Evolutionary conservation across 2,888 invertebrate genomes (phyloP).

Genomic region (Amiota minor): DNA sequence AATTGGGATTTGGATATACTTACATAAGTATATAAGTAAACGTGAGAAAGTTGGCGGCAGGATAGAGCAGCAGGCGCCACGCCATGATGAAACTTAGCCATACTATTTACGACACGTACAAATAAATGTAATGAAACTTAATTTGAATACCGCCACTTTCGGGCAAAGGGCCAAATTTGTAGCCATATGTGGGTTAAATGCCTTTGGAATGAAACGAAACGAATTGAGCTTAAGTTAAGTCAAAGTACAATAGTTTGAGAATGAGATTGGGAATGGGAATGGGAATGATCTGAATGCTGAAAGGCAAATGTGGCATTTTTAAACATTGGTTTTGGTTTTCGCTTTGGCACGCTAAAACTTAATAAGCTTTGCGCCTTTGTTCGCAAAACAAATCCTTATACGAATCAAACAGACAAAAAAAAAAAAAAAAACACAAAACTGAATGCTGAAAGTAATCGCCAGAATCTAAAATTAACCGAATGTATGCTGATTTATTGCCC

Average conservation of each 20-base stretch:
- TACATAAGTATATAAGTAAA: not conserved
- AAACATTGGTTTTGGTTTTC: not conserved
- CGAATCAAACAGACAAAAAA: too few species aligned
- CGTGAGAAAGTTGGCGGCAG: not conserved
- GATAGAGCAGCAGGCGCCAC: not conserved
- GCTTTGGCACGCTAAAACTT: constrained; percentile 6
- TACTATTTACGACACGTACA: constrained; percentile 39
- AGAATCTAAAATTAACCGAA: constrained; percentile 20
- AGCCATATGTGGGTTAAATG: constrained; percentile 16
- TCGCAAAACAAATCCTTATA: not conserved
- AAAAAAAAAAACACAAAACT: too few species aligned
- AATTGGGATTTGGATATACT: not conserved
- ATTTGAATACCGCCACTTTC: constrained; percentile 54
- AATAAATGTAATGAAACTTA: constrained; percentile 63
- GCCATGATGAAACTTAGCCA: not conserved
- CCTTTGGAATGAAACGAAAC: constrained; percentile 9
- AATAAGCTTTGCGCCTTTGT: constrained; percentile 6
- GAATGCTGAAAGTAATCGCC: constrained; percentile 20
- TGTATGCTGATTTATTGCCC: constrained; percentile 18
- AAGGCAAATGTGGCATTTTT: constrained; percentile 5
- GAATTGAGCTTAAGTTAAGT: too few species aligned
- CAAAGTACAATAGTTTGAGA: too few species aligned
- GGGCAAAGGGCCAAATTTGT: constrained; percentile 17
- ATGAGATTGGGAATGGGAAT: not conserved
- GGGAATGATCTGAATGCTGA: not conserved